phyloP scores from a whole-genome alignment of 2,113 vertebrate species.

The Lepus europaeus region DNA sequence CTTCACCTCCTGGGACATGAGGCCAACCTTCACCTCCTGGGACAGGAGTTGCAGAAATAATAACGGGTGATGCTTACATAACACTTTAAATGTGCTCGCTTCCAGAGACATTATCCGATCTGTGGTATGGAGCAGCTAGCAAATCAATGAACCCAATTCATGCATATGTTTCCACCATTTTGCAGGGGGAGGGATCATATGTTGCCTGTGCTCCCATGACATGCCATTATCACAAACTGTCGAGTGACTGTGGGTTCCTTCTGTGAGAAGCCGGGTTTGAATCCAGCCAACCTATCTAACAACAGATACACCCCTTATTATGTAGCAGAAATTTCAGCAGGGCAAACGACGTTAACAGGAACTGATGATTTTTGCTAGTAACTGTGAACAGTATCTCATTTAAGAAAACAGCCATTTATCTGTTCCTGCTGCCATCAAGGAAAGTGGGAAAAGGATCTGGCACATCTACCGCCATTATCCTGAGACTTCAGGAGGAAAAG shows the following conservation, averaged over 20 bases:
- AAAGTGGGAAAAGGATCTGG: constrained; percentile 41
- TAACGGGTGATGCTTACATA: neutral
- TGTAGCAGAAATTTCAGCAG: constrained; percentile 5
- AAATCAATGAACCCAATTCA: neutral
- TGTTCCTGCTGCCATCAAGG: neutral
- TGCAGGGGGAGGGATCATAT: constrained; percentile 10
- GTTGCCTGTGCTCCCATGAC: neutral
- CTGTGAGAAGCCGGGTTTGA: neutral
- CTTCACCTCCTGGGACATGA: constrained; percentile 33
- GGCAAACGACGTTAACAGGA: constrained; percentile 35
- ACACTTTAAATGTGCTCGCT: constrained; percentile 26
- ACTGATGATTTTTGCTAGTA: constrained; percentile 9
- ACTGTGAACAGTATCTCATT: neutral
- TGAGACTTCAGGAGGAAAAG: constrained; percentile 57
- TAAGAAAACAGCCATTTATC: constrained; percentile 22
- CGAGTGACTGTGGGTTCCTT: neutral
- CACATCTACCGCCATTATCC: constrained; percentile 4
- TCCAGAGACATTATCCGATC: constrained; percentile 42
- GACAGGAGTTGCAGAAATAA: constrained; percentile 51
- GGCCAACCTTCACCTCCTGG: neutral
- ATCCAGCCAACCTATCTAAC: neutral
- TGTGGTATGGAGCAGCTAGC: neutral
- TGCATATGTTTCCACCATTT: neutral
- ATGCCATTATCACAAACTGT: neutral
- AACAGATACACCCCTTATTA: neutral